Evolutionary conservation across 2,113 vertebrate genomes (phyloP), one percentile per base, ranked within the genome.

Genomic region (Anthoscopus minutus): DNA sequence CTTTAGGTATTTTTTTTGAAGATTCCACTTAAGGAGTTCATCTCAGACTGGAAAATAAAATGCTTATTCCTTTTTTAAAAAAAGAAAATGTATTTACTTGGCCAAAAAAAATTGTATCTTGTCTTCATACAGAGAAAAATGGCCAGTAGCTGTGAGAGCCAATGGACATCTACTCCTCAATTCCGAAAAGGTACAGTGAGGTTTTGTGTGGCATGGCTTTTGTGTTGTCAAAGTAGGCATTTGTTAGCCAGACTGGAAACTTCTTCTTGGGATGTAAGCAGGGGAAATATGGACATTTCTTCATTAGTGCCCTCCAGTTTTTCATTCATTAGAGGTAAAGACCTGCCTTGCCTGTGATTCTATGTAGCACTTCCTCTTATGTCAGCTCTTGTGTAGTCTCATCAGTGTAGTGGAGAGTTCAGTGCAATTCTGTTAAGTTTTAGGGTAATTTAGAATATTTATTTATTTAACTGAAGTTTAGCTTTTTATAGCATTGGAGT

Each of bases 81-180:
- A 70, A 18, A 57, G 11, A 45, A 86, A 56, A 50, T 6, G 3
- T 79, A 5, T 57, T 84, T 71, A 16, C 7, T 60, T 78, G 65
- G 23, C 35, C 27, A 53, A 86, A 76, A 45, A n/a, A 31, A 38
- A 84, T 40, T 92, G 9, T 88, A 2, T 88, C 58, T 91, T 94
- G 35, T 81, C 60, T 89, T 92, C 44, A 76, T 86, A 94, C 95
- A 99, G 99, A 97, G 98, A 97, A 33, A 99, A 99, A 84, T 99
- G 99, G 99, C 99, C 99, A 47, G 95, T 97, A 86, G 98, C 99
- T 65, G 99, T 99, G 71, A 98, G 99, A 96, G 99, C 99, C 73
- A 99, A 99, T n/a, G 99, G 99, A 91, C 99, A 99, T 89, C 98
- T 99, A 64, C 98, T 99, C 21, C 98, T 99, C 64, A 99, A 99